Evolutionary conservation across 2,888 invertebrate species (phyloP).

Genomic region (Eupithecia insigniata): DNA sequence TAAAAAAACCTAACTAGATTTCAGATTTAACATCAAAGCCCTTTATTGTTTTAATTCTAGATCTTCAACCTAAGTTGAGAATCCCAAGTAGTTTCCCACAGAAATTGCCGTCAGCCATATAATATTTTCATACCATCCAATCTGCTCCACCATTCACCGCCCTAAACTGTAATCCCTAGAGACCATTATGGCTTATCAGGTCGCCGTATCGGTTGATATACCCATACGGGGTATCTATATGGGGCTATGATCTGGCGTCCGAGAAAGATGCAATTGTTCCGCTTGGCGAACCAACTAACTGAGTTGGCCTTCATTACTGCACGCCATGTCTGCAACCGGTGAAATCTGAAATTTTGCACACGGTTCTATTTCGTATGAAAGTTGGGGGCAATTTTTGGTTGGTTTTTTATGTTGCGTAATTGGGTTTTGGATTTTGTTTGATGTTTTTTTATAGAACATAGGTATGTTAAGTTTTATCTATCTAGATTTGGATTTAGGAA

Average conservation of each 20-base stretch:
- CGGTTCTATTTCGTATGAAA: slow-evolving; percentile 14
- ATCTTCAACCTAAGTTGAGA: background rate
- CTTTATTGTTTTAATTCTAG: background rate
- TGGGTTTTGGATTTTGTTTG: background rate
- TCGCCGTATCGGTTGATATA: slow-evolving; percentile 14
- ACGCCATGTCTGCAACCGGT: slow-evolving; percentile 40
- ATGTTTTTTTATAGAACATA: background rate
- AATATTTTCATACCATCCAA: slow-evolving; percentile 10
- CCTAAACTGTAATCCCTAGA: slow-evolving; percentile 10
- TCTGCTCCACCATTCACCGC: slow-evolving; percentile 11
- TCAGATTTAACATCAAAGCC: background rate
- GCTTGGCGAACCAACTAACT: slow-evolving; percentile 79
- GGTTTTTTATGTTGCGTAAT: background rate
- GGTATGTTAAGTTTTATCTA: background rate
- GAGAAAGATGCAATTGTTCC: slow-evolving; percentile 83
- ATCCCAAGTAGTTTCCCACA: slow-evolving; percentile 1
- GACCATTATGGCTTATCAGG: slow-evolving; percentile 18
- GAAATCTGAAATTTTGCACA: slow-evolving; percentile 33
- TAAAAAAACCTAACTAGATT: background rate
- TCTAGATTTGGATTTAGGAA: too few species aligned
- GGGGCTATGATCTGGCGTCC: slow-evolving; percentile 30
- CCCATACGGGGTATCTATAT: slow-evolving; percentile 13
- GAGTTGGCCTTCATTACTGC: slow-evolving; percentile 76
- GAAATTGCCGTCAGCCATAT: background rate
- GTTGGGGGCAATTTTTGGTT: background rate